Percentiles rank a stretch among this genome's conserved stretches.
These are phyloP conservation scores for Cheiracanthium punctorium DNA, from an alignment of 2,888 invertebrate species.

Conservation along the genomic window DNA sequence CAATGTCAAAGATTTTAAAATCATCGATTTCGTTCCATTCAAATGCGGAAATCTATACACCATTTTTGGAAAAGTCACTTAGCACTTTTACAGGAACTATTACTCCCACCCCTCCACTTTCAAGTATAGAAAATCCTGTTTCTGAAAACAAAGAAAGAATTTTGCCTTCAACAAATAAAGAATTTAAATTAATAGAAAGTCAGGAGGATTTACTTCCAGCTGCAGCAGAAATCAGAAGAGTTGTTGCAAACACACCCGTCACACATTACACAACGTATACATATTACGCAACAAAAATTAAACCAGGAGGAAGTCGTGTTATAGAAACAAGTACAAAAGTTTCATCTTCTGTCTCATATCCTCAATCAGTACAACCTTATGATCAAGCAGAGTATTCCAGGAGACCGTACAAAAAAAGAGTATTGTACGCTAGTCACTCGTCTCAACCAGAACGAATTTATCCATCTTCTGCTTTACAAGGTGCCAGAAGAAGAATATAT, in stretches of 20 bases:
- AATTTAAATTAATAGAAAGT: not conserved
- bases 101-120: not conserved
- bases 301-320: slow-evolving; percentile 86
- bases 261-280: slow-evolving; percentile 59
- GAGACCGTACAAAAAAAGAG: not conserved
- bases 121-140: not conserved
- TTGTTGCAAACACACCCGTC: slow-evolving; percentile 15
- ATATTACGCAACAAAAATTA: slow-evolving; percentile 80
- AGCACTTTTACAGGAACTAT: not conserved
- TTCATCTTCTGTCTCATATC: slow-evolving; percentile 32
- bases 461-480: not conserved
- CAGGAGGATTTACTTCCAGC: not conserved
- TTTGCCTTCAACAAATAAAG: not conserved
- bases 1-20: too few relatives aligned
- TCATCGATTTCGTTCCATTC: too few relatives aligned
- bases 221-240: not conserved
- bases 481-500: not conserved
- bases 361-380: not conserved
- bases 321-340: slow-evolving; percentile 51
- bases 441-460: not conserved
- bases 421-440: not conserved
- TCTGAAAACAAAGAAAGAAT: not conserved
- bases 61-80: too few relatives aligned
- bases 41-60: too few relatives aligned
- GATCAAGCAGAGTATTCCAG: not conserved